phyloP scores from a whole-genome alignment of 1,140 invertebrate species.

The Drosophila saltans region DNA sequence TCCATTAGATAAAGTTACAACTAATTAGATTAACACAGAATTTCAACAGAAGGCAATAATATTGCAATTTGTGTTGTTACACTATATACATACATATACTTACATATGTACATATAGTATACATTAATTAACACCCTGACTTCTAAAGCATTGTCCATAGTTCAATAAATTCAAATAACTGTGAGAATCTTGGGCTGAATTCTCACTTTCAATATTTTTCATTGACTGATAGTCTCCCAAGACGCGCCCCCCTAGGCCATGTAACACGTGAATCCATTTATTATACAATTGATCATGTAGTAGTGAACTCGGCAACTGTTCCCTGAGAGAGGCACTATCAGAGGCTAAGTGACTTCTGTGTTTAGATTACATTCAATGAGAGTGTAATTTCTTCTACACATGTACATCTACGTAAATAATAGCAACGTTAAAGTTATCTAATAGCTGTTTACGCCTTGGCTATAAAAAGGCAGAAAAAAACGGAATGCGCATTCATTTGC shows the following conservation, averaged over 20 bases:
- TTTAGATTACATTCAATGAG: conserved; percentile 8
- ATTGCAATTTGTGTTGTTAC: not conserved
- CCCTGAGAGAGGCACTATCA: not conserved
- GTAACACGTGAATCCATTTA: not conserved
- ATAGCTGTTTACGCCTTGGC: not conserved
- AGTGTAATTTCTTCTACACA: not conserved
- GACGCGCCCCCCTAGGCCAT: not conserved
- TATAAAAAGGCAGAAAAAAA: conserved; percentile 51
- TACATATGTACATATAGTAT: too few species aligned
- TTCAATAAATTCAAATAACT: too few species aligned
- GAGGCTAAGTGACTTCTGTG: not conserved
- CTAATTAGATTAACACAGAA: not conserved
- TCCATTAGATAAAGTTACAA: not conserved
- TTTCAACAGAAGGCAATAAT: not conserved
- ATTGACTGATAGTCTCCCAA: not conserved
- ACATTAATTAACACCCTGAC: too few species aligned
- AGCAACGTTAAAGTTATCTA: conserved; percentile 31
- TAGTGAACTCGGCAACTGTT: too few species aligned
- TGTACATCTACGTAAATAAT: not conserved
- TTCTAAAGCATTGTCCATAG: too few species aligned
- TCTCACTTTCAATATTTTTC: conserved; percentile 4
- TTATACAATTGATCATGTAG: not conserved
- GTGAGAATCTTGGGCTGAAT: not conserved
- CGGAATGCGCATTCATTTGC: conserved; percentile 19
- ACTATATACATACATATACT: too few species aligned